Conservation (phyloP, 2,113 vertebrate genomes). For the Gallinago undulata region DNA sequence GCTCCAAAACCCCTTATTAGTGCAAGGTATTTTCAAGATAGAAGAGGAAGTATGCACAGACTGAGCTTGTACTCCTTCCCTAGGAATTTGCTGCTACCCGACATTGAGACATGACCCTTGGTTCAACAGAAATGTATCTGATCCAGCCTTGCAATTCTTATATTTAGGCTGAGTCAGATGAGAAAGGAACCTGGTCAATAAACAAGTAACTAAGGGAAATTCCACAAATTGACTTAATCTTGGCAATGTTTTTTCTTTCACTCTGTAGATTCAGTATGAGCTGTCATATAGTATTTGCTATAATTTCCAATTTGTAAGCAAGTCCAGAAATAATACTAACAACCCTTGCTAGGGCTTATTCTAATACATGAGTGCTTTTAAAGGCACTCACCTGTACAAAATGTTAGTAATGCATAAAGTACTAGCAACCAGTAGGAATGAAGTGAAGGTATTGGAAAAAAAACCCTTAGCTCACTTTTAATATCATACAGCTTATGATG, state of each 20-base stretch:
- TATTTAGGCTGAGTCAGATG: background rate
- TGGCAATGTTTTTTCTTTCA: background rate
- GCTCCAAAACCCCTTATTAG: background rate
- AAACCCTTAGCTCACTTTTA: background rate
- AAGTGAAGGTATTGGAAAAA: background rate
- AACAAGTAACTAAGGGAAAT: background rate
- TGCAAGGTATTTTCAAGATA: background rate
- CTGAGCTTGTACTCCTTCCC: background rate
- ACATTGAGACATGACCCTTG: background rate
- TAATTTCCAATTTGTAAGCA: background rate
- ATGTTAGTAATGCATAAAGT: background rate
- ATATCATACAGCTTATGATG: background rate
- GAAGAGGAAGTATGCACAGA: background rate
- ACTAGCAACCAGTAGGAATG: background rate
- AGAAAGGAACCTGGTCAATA: accelerated
- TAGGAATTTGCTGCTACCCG: background rate
- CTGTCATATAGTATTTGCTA: background rate
- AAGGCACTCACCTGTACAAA: background rate
- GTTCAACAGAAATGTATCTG: background rate
- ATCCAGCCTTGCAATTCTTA: background rate
- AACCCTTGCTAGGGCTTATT: background rate
- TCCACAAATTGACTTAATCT: background rate
- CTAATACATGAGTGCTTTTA: background rate
- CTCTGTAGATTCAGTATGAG: background rate
- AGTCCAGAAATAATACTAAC: background rate